phyloP scores from a whole-genome alignment of 2,113 vertebrate species.

The Empidonax traillii region DNA sequence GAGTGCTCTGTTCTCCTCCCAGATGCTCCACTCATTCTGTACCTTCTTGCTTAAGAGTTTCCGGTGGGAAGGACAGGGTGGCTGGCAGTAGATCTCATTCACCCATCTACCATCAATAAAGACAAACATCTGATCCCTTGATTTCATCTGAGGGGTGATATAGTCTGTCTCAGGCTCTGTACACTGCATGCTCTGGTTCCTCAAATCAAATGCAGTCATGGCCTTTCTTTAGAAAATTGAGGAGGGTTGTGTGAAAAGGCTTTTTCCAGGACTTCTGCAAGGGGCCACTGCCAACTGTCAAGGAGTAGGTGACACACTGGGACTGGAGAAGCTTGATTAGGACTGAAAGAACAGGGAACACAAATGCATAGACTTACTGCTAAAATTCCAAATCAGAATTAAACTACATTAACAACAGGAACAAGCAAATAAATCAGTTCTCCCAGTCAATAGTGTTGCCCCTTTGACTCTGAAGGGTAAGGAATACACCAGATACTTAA shows the following conservation, averaged over 20 bases:
- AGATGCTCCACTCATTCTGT: constrained; percentile 52
- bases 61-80: background rate
- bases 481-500: background rate
- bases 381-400: background rate
- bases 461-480: background rate
- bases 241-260: background rate
- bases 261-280: background rate
- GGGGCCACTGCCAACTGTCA: background rate
- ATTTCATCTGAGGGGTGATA: constrained; percentile 18
- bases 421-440: background rate
- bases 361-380: background rate
- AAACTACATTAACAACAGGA: background rate
- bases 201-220: constrained; percentile 7
- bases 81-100: constrained; percentile 44
- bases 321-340: background rate
- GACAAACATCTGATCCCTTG: constrained; percentile 57
- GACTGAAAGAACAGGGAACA: background rate
- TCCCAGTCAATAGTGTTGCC: rapidly evolving
- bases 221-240: background rate
- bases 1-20: constrained; percentile 68
- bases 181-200: background rate
- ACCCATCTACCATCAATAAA: constrained; percentile 65
- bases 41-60: constrained; percentile 34
- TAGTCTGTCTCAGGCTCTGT: constrained; percentile 36
- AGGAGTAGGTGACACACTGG: background rate